A percentile compares a stretch with the other conserved stretches of the same genome.
These are phyloP conservation scores for Myiozetetes cayanensis DNA, from an alignment of 2,113 vertebrate genomes.

Conservation along the genomic window DNA sequence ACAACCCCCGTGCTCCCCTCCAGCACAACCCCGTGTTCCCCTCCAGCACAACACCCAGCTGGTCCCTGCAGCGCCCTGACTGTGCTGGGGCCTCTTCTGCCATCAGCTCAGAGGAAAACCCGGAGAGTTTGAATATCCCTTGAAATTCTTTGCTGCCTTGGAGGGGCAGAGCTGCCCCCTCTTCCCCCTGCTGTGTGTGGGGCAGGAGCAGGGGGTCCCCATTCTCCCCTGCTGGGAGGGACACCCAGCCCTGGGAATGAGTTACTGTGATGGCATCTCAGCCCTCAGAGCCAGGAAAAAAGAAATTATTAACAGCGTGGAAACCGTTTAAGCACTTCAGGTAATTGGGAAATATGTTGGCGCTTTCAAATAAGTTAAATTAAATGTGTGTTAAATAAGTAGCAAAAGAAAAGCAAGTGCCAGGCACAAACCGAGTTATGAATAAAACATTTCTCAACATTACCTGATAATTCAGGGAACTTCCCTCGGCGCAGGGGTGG, in stretches of 20 bases:
- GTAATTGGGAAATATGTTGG: slow-evolving; percentile 27
- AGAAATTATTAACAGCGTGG: not conserved
- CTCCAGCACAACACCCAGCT: too few species aligned
- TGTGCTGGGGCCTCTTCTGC: too few species aligned
- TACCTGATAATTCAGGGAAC: not conserved
- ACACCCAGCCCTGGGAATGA: not conserved
- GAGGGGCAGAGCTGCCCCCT: too few species aligned
- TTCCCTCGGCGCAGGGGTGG: not conserved
- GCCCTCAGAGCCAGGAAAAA: not conserved
- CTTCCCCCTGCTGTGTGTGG: not conserved
- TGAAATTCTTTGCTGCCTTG: too few species aligned
- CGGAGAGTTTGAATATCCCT: too few species aligned
- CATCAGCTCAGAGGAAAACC: too few species aligned
- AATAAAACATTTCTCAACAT: not conserved
- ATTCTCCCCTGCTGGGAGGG: not conserved
- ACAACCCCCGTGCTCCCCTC: too few species aligned
- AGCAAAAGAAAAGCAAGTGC: not conserved
- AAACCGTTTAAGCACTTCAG: not conserved
- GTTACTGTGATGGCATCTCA: not conserved
- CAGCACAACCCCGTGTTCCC: too few species aligned
- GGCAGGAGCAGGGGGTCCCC: too few species aligned
- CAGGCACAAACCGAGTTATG: not conserved
- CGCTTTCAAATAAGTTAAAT: not conserved
- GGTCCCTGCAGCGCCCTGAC: too few species aligned
- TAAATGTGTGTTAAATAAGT: slow-evolving; percentile 8